Conservation (phyloP, 1,140 invertebrate species). For the Goniozus legneri region DNA sequence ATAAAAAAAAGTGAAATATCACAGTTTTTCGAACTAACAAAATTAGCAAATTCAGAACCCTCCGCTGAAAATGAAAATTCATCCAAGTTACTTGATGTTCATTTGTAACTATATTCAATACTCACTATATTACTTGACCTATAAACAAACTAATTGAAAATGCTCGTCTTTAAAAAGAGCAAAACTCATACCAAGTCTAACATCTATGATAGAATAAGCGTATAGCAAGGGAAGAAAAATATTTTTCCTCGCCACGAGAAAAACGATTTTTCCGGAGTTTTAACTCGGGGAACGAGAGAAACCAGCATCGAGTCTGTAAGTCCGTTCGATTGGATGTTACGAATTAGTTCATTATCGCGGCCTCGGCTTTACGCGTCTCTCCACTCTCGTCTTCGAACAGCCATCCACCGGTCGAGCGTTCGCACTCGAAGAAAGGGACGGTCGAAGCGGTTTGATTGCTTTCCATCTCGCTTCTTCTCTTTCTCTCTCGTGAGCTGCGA, state of each 20-base stretch:
- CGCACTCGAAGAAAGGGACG: background rate
- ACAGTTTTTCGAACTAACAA: too few relatives aligned
- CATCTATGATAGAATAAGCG: background rate
- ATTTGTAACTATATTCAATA: too few relatives aligned
- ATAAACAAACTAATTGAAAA: background rate
- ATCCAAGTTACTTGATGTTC: too few relatives aligned
- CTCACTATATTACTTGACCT: too few relatives aligned
- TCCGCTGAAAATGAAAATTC: too few relatives aligned
- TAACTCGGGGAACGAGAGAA: slow-evolving; percentile 6
- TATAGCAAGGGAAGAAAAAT: background rate
- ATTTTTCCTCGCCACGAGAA: background rate
- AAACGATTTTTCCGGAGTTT: background rate
- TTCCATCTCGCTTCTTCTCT: background rate
- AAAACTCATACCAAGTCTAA: too few relatives aligned
- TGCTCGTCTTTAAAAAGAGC: background rate
- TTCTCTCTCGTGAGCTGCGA: background rate
- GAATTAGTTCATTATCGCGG: slow-evolving; percentile 28
- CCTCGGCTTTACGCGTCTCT: slow-evolving; percentile 4
- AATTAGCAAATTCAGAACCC: too few relatives aligned
- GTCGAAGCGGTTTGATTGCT: background rate
- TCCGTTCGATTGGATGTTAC: slow-evolving; percentile 20
- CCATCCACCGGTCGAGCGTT: background rate
- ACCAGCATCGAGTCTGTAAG: slow-evolving; percentile 9
- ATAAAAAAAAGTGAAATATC: too few relatives aligned
- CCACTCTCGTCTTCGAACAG: background rate